Conservation (phyloP, 2,888 invertebrate genomes). For the Neoscelio sp. region DNA sequence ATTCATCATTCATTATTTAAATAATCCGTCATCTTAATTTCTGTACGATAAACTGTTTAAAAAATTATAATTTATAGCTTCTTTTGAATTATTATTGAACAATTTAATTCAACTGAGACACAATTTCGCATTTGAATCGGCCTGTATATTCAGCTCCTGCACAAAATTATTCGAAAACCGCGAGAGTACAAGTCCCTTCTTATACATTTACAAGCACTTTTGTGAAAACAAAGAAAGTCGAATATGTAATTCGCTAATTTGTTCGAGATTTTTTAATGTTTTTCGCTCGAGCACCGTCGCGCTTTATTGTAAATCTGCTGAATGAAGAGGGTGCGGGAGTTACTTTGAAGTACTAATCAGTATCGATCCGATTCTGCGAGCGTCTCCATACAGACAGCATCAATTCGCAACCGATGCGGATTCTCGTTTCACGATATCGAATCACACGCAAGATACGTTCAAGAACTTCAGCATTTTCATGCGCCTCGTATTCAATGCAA, state of each 20-base stretch:
- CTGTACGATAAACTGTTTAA: too few relatives aligned
- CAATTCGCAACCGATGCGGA: conserved; percentile 60
- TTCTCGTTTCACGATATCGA: conserved; percentile 65
- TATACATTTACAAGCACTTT: conserved; percentile 67
- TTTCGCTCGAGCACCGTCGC: conserved; percentile 74
- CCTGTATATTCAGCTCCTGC: conserved; percentile 11
- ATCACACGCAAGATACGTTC: conserved; percentile 58
- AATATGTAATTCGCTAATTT: conserved; percentile 81
- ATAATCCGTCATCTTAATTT: too few relatives aligned
- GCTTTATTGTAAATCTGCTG: conserved; percentile 68
- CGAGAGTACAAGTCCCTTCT: conserved; percentile 66
- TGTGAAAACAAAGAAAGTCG: conserved; percentile 75
- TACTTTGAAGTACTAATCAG: conserved; percentile 67
- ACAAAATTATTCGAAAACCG: conserved; percentile 30
- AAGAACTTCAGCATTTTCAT: conserved; percentile 16
- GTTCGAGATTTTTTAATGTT: conserved; percentile 74
- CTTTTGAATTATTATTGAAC: too few relatives aligned
- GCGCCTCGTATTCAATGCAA: not conserved
- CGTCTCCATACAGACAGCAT: conserved; percentile 44
- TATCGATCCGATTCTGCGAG: conserved; percentile 57
- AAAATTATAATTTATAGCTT: too few relatives aligned
- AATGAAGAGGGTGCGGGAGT: conserved; percentile 64
- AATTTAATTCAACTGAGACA: too few relatives aligned
- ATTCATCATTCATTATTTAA: too few relatives aligned
- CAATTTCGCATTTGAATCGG: conserved; percentile 39